Evolutionary conservation across 2,113 vertebrate genomes (phyloP), one percentile per base, ranked within the genome.

Genomic region (Gavialis gangeticus): DNA sequence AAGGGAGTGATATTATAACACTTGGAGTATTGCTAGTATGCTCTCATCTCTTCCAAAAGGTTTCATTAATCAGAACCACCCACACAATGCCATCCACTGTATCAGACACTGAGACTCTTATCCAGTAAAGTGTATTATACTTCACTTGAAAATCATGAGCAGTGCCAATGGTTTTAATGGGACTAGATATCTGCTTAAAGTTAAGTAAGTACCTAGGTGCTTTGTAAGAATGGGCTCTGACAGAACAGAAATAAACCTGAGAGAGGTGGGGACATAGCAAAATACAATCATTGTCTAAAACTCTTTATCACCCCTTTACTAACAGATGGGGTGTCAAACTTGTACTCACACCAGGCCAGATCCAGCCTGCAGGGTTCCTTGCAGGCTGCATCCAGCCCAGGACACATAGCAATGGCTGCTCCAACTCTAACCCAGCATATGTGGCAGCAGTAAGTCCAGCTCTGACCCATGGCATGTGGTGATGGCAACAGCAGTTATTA

Each of bases 251-350:
- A 62, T 4, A 5, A 90, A 80, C 66, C 46, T 13, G 82, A 86
- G 19, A 12, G 6, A 92, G 11, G 1, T 80, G 55, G 27, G 86
- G 76, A 5, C n/a, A 22, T 73, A 86, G 46, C 85, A 60, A 89
- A 64, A 63, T 30, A 21, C 83, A 58, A 25, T 79, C 22, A 75
- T 14, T 62, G 3, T 59, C 30, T 85, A 80, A 73, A 73, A 89
- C 60, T 92, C 58, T 75, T 90, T 66, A 82, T 85, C 76, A 80
- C 54, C 85, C 8, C 2, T 92, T 46, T 76, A 30, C 15, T n/a
- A 30, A 30, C 11, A 28, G 89, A 75, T 5, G 10, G 46, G 46
- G 46, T 46, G 46, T 46, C 46, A 46, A 46, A 46, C 46, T 46
- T 46, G 46, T 46, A 46, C 46, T 46, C 46, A 9, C 46, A 9